phyloP scores from a whole-genome alignment of 2,888 invertebrate species.

The Electrophaes corylata region DNA sequence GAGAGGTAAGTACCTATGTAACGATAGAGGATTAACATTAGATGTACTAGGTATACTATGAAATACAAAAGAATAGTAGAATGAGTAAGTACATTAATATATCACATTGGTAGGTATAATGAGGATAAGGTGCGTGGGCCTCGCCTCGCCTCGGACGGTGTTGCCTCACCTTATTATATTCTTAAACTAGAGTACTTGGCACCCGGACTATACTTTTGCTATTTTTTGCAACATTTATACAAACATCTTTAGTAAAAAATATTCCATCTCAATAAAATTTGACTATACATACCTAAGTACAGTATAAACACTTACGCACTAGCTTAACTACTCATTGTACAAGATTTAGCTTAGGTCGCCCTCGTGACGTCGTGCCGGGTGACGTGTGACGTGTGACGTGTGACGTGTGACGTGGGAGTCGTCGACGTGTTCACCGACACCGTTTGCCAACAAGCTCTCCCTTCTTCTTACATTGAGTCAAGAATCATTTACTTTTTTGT shows the following conservation, averaged over 20 bases:
- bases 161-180: not conserved
- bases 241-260: constrained; percentile 30
- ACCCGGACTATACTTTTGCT: constrained; percentile 23
- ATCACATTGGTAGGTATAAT: not conserved
- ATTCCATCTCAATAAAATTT: constrained; percentile 22
- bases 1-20: not conserved
- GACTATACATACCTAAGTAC: constrained; percentile 3
- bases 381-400: too few species aligned
- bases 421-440: too few species aligned
- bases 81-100: constrained; percentile 1
- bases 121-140: not conserved
- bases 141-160: not conserved
- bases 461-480: too few species aligned
- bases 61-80: not conserved
- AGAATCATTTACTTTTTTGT: too few species aligned
- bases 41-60: not conserved
- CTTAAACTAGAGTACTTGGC: constrained; percentile 28
- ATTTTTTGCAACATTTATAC: constrained; percentile 19
- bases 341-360: not conserved
- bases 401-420: too few species aligned
- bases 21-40: not conserved
- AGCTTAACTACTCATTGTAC: constrained; percentile 3
- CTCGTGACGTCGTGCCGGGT: too few species aligned
- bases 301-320: constrained; percentile 3
- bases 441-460: too few species aligned